Base-by-base conservation (phyloP, 2,797 vertebrate species). In the Cuculus canorus region DNA sequence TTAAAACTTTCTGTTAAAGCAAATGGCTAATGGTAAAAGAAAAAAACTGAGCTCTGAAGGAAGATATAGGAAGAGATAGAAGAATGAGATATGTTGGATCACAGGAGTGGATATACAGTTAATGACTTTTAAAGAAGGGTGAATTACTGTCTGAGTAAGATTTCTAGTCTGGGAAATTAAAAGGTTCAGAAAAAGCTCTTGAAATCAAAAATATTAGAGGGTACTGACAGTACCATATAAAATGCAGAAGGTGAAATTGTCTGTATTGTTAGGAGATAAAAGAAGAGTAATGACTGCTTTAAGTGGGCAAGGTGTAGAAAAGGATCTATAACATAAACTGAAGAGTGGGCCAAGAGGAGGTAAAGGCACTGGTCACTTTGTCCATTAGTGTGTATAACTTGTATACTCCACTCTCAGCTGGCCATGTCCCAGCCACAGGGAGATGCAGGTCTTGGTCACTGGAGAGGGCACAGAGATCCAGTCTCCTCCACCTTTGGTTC, bases 191-290 rank as follows among this genome's bases (percentile, higher is more conserved):
- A 73, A 86, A 95, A 86, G 63, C 53, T 86, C 77, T 91, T 91
- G 86, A 92, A 93, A 95, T 82, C 23, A 93, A 93, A 96, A 96
- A 88, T 93, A 96, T 73, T 82, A 90, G 64, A 71, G 71, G 68
- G 57, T 93, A 77, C 33, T 94, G 81, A 71, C 70, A 77, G 56
- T 71, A 56, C 53, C 64, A 80, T 68, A 91, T 93, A 95, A 92
- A 92, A 96, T 68, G 33, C 71, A 96, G 71, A 81, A 94, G 89
- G 82, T 96, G 79, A 89, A 93, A 92, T 66, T 86, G 60, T 92
- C 86, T 82, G 21, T 84, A 84, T 85, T 88, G 77, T 93, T 95
- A 88, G 80, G 39, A 90, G 35, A 86, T 90, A 35, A 91, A 91
- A 90, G 73, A 84, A 73, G 80, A 93, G 35, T 80, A 93, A 96